Evolutionary conservation across 2,797 vertebrate genomes (phyloP), one percentile per base, ranked within the genome.

Genomic region (Pseudochirops cupreus): DNA sequence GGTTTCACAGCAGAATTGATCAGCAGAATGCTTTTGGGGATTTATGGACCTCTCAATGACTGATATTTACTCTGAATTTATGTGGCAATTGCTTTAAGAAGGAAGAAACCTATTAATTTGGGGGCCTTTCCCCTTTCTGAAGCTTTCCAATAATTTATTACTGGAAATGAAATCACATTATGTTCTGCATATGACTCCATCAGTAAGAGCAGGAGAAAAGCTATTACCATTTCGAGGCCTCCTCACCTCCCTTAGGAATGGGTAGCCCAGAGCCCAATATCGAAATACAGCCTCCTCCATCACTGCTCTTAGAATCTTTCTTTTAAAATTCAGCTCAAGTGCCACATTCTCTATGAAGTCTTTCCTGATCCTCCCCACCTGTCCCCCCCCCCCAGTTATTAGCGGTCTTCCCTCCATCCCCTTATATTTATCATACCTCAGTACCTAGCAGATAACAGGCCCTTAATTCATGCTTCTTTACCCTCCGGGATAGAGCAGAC

Each of bases 121-220:
- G 0, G 95, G 96, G 74, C 74, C 74, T 87, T 87, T 46, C 57
- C 58, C 6, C 55, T 98, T 97, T 33, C 55, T 96, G 91, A 29
- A 58, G 55, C 53, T 96, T 94, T 95, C 67, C 92, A 94, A 90
- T 92, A 94, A 96, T 96, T 97, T 92, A 93, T 31, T 94, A 95
- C 96, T 90, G 67, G 50, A 95, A 97, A 94, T 82, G 53, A 52
- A 97, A 94, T 93, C 58, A 91, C 87, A 94, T 10, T 91, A 46
- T 74, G 10, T 92, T 91, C 56, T 97, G 24, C 93, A 92, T 89
- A 94, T 97, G 91, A 90, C 39, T 96, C 91, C 94, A 82, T 95
- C 94, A 93, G 91, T 92, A 91, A 55, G 96, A 96, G 94, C 21
- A 62, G 92, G 58, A 94, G 95, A 97, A 91, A 94, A 92, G 94